Conservation (phyloP, 2,888 invertebrate species). For the Athalia rosae region DNA sequence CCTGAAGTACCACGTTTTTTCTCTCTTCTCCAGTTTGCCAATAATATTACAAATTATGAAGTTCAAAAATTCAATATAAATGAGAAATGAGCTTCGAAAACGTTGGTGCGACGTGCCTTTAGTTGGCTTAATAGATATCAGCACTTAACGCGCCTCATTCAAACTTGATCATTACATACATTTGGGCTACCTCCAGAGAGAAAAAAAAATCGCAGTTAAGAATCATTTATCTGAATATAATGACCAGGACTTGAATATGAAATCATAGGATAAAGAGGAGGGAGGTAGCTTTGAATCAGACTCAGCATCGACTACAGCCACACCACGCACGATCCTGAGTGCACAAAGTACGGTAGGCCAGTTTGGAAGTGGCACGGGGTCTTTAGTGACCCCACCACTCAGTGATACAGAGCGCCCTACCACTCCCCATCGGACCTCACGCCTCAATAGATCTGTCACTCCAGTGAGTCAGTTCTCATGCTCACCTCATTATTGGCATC, state of each 20-base stretch:
- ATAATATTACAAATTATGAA: slow-evolving; percentile 6
- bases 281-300: slow-evolving; percentile 84
- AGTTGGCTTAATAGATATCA: slow-evolving; percentile 44
- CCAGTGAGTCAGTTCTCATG: slow-evolving; percentile 71
- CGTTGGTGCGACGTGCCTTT: slow-evolving; percentile 41
- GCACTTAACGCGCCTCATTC: slow-evolving; percentile 41
- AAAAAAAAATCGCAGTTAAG: neutral
- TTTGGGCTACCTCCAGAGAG: slow-evolving; percentile 32
- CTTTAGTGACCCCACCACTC: slow-evolving; percentile 73
- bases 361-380: slow-evolving; percentile 63
- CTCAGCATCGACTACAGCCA: slow-evolving; percentile 83
- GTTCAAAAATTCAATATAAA: neutral
- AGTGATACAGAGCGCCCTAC: slow-evolving; percentile 78
- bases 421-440: slow-evolving; percentile 75
- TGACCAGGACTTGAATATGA: slow-evolving; percentile 51
- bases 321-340: slow-evolving; percentile 83
- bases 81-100: slow-evolving; percentile 37
- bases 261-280: slow-evolving; percentile 75
- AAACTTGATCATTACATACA: slow-evolving; percentile 15
- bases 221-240: slow-evolving; percentile 36
- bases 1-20: slow-evolving; percentile 21
- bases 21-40: slow-evolving; percentile 19
- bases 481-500: slow-evolving; percentile 27
- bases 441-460: slow-evolving; percentile 74
- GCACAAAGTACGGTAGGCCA: slow-evolving; percentile 72